phyloP scores from a whole-genome alignment of 1,140 invertebrate genomes.

The Hycleus cichorii region DNA sequence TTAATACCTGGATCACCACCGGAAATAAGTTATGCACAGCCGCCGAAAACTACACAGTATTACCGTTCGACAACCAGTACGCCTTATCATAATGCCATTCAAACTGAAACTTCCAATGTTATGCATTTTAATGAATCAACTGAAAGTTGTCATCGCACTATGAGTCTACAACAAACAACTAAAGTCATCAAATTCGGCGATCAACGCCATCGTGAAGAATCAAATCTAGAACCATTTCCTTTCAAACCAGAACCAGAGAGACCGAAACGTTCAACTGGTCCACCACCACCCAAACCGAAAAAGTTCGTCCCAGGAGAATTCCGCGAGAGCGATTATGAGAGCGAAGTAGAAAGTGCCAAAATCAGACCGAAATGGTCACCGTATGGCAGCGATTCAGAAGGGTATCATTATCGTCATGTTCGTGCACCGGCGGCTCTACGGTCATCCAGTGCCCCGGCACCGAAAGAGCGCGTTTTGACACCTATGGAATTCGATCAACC shows the following conservation, averaged over 20 bases:
- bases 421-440: constrained; percentile 43
- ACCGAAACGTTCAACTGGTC: constrained; percentile 35
- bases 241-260: constrained; percentile 42
- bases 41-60: constrained; percentile 41
- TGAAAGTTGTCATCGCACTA: constrained; percentile 53
- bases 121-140: constrained; percentile 63
- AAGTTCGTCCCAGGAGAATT: constrained; percentile 63
- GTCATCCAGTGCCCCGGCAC: constrained; percentile 44
- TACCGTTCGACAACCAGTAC: constrained; percentile 48
- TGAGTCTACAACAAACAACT: constrained; percentile 61
- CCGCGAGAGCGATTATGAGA: constrained; percentile 64
- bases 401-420: constrained; percentile 54
- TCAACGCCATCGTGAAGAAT: constrained; percentile 33
- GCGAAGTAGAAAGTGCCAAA: constrained; percentile 52
- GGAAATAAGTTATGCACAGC: constrained; percentile 50
- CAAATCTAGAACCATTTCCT: constrained; percentile 44
- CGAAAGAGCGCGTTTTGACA: constrained; percentile 45
- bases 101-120: constrained; percentile 58
- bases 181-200: constrained; percentile 59
- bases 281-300: constrained; percentile 50
- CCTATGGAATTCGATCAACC: constrained; percentile 57
- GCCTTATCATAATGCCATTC: constrained; percentile 51
- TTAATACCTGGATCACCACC: constrained; percentile 53
- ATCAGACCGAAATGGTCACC: constrained; percentile 57
- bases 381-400: constrained; percentile 48